Percentiles rank a stretch among this genome's conserved stretches.
These are phyloP conservation scores for Lota lota DNA, from an alignment of 2,113 vertebrate species.

Conservation along the genomic window DNA sequence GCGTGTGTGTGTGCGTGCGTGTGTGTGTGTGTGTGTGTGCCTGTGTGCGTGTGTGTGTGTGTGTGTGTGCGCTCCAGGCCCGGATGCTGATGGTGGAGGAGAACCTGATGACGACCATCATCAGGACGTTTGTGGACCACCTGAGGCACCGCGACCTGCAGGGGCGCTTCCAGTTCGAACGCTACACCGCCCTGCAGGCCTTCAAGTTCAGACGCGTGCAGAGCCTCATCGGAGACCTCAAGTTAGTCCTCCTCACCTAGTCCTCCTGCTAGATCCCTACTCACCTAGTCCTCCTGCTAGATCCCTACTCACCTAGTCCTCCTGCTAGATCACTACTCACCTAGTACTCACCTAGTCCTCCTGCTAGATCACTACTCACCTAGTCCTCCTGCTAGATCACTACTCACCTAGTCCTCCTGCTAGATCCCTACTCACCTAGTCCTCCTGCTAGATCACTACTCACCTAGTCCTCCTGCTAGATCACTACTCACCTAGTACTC, in stretches of 20 bases:
- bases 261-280: neutral
- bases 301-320: no score
- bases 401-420: no score
- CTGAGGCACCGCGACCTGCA: conserved; percentile 88
- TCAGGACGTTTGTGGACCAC: conserved; percentile 94
- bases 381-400: no score
- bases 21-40: conserved; percentile 2
- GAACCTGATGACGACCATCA: conserved; percentile 93
- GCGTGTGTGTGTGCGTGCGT: no score
- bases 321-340: no score
- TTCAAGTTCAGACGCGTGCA: conserved; percentile 96
- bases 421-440: no score
- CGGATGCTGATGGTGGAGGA: conserved; percentile 95
- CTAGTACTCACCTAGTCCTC: no score
- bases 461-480: no score
- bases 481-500: no score
- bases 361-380: no score
- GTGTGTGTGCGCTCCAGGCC: conserved; percentile 70
- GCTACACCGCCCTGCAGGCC: conserved; percentile 92
- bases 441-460: no score
- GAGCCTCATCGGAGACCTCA: conserved; percentile 94
- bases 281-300: no score
- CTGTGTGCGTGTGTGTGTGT: neutral
- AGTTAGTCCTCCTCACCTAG: conserved; percentile 72
- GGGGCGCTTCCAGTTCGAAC: conserved; percentile 95